These are phyloP conservation scores for Morone saxatilis DNA, from an alignment of 2,113 vertebrate genomes.

Conservation along the genomic window DNA sequence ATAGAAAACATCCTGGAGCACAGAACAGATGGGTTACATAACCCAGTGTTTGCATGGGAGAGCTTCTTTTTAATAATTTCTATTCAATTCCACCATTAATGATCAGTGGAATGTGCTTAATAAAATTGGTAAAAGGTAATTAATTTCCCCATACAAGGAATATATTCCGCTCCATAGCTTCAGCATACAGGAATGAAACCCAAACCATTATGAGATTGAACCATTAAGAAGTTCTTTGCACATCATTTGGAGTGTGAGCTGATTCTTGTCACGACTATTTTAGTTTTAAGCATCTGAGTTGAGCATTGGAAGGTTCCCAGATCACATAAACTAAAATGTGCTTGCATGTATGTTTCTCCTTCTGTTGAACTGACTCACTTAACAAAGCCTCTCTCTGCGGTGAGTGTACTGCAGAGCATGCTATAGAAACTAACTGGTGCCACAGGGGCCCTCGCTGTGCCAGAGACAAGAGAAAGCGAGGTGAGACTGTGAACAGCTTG, in stretches of 20 bases:
- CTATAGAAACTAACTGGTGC: constrained; percentile 19
- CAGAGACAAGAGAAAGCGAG: constrained; percentile 12
- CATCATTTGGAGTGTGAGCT: neutral
- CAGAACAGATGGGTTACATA: constrained; percentile 58
- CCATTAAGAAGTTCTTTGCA: neutral
- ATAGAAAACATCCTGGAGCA: constrained; percentile 49
- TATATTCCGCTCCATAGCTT: constrained; percentile 21
- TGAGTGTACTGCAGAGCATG: constrained; percentile 42
- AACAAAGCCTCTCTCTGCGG: constrained; percentile 22
- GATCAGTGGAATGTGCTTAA: constrained; percentile 43
- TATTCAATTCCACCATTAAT: constrained; percentile 41
- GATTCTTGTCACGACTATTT: constrained; percentile 31
- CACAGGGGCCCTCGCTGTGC: constrained; percentile 30
- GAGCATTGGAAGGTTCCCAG: constrained; percentile 32
- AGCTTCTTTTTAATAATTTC: constrained; percentile 19
- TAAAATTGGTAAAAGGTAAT: constrained; percentile 13
- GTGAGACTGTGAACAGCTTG: constrained; percentile 41
- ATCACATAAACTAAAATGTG: constrained; percentile 22
- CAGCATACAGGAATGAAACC: constrained; percentile 6
- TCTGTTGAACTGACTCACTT: constrained; percentile 42
- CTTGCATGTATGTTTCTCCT: constrained; percentile 35
- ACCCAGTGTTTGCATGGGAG: constrained; percentile 31
- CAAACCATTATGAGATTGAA: neutral
- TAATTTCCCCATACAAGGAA: constrained; percentile 37
- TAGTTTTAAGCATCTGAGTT: constrained; percentile 5